phyloP scores from a whole-genome alignment of 2,888 invertebrate genomes.

The Philereme vetulata region DNA sequence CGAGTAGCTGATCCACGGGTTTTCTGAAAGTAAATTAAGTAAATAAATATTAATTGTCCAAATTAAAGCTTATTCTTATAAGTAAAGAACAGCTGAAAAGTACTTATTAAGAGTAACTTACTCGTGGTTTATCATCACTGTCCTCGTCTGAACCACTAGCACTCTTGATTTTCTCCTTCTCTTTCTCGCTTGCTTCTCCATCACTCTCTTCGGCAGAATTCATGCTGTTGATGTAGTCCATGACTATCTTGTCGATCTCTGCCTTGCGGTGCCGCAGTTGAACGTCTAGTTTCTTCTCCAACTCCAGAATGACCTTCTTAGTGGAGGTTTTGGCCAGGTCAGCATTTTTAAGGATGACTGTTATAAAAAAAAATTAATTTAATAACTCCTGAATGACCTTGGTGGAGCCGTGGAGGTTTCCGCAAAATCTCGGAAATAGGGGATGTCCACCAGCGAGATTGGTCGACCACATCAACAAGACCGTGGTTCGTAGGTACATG shows the following conservation, averaged over 20 bases:
- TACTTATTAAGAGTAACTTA: slow-evolving; percentile 12
- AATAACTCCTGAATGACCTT: no score
- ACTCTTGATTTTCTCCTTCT: slow-evolving; percentile 21
- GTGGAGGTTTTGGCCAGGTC: slow-evolving; percentile 93
- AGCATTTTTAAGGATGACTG: slow-evolving; percentile 92
- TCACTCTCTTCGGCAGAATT: slow-evolving; percentile 61
- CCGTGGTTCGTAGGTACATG: no score
- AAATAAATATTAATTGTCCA: no score
- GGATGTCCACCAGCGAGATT: no score
- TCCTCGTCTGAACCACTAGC: slow-evolving; percentile 31
- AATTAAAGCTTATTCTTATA: no score
- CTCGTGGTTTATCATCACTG: slow-evolving; percentile 46
- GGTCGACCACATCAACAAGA: no score
- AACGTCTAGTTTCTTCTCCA: slow-evolving; percentile 91
- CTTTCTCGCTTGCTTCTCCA: slow-evolving; percentile 41
- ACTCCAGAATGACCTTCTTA: slow-evolving; percentile 93
- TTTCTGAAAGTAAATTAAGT: slow-evolving; percentile 23
- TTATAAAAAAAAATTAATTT: no score
- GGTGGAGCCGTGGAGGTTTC: no score
- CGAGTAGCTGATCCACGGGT: slow-evolving; percentile 70
- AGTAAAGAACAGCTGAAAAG: no score
- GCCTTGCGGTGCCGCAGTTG: slow-evolving; percentile 91
- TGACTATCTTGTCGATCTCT: slow-evolving; percentile 93
- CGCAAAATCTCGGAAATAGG: no score
- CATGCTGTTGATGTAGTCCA: slow-evolving; percentile 86